phyloP scores from a whole-genome alignment of 2,113 vertebrate genomes.

The Hydrochoerus hydrochaeris region DNA sequence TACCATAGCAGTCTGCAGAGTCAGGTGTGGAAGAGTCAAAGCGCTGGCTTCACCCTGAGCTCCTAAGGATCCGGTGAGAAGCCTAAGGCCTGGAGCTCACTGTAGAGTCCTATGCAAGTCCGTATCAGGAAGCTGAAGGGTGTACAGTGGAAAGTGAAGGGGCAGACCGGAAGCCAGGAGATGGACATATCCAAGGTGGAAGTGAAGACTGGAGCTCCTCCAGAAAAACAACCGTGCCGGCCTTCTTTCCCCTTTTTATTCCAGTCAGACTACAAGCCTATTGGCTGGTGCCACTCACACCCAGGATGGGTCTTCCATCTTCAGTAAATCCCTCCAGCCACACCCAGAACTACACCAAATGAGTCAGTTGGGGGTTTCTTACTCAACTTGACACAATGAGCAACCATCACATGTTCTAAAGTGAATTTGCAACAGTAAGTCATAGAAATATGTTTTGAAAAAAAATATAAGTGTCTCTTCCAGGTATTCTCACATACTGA shows the following conservation, averaged over 20 bases:
- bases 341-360: neutral
- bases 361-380: neutral
- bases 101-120: neutral
- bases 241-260: neutral
- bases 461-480: neutral
- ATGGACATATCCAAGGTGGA: neutral
- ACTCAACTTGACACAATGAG: neutral
- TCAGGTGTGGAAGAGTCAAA: neutral
- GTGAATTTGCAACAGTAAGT: constrained; percentile 18
- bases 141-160: neutral
- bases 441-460: neutral
- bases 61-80: neutral
- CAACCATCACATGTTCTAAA: neutral
- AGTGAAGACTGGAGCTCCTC: neutral
- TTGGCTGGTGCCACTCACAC: neutral
- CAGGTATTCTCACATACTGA: neutral
- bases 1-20: neutral
- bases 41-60: neutral
- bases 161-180: neutral
- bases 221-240: neutral
- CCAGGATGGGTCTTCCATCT: neutral
- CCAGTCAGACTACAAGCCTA: neutral
- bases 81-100: neutral
- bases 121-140: neutral
- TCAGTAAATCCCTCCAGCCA: neutral